Evolutionary conservation across 2,113 vertebrate genomes (phyloP).

Genomic region (Mormyrus lacerda): DNA sequence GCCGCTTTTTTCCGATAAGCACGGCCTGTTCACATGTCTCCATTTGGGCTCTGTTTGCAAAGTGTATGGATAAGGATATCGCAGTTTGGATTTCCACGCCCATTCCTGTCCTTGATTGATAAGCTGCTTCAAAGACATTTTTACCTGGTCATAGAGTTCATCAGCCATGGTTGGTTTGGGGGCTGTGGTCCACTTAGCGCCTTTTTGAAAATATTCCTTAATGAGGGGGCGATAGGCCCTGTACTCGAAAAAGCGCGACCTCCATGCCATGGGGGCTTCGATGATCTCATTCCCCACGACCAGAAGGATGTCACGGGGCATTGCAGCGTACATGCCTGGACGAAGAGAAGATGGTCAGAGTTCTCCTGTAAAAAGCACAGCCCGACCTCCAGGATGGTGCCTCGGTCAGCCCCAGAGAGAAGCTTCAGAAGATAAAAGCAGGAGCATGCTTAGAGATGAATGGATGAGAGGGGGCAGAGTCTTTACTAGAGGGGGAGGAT

Average conservation of each 20-base stretch:
- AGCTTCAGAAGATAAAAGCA: not conserved
- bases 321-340: constrained; percentile 92
- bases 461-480: no score
- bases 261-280: constrained; percentile 98
- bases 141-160: constrained; percentile 89
- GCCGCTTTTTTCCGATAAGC: not conserved
- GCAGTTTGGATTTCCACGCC: not conserved
- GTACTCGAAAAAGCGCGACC: constrained; percentile 95
- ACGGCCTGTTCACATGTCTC: not conserved
- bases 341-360: constrained; percentile 12
- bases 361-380: not conserved
- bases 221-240: constrained; percentile 87
- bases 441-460: no score
- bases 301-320: constrained; percentile 94
- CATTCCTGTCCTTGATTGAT: not conserved
- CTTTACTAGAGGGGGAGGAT: no score
- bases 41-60: not conserved
- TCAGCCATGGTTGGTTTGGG: constrained; percentile 95
- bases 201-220: constrained; percentile 89
- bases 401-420: not conserved
- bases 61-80: not conserved
- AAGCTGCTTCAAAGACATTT: not conserved
- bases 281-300: constrained; percentile 97
- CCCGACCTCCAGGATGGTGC: not conserved
- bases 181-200: constrained; percentile 96